Evolutionary conservation across 2,888 invertebrate genomes (phyloP).

Genomic region (Drosophila pseudotalamancana): DNA sequence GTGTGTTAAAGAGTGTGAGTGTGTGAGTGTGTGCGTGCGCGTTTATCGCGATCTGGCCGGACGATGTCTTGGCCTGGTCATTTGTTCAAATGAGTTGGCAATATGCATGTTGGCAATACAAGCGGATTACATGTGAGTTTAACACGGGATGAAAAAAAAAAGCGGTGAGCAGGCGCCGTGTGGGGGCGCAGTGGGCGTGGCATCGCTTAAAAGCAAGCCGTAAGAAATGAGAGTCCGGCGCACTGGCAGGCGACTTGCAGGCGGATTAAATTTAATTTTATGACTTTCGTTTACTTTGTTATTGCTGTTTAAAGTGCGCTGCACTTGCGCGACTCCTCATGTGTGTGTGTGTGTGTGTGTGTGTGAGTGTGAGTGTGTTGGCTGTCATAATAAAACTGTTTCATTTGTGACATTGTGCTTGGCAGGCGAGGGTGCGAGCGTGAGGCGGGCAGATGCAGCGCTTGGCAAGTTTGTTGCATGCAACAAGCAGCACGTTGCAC

Average conservation of each 20-base stretch:
- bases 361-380: constrained; percentile 21
- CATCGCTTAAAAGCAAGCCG: constrained; percentile 35
- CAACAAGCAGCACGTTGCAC: constrained; percentile 38
- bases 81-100: constrained; percentile 79
- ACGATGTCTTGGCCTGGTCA: constrained; percentile 68
- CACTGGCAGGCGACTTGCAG: constrained; percentile 43
- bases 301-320: constrained; percentile 44
- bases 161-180: constrained; percentile 5
- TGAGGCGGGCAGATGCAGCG: constrained; percentile 2
- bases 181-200: constrained; percentile 56
- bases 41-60: constrained; percentile 63
- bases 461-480: constrained; percentile 59
- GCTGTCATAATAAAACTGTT: constrained; percentile 74
- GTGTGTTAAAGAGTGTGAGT: constrained; percentile 14
- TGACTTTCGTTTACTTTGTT: constrained; percentile 55
- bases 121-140: constrained; percentile 59
- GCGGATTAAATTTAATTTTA: constrained; percentile 78
- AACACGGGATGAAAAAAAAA: constrained; percentile 30
- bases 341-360: neutral
- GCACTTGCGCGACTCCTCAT: constrained; percentile 45
- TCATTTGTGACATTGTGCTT: constrained; percentile 61
- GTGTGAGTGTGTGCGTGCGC: constrained; percentile 18
- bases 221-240: constrained; percentile 28
- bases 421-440: constrained; percentile 28
- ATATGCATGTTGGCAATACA: constrained; percentile 49